Base-by-base conservation (phyloP, 2,888 invertebrate genomes). In the Kuschelorhynchus macadamiae region DNA sequence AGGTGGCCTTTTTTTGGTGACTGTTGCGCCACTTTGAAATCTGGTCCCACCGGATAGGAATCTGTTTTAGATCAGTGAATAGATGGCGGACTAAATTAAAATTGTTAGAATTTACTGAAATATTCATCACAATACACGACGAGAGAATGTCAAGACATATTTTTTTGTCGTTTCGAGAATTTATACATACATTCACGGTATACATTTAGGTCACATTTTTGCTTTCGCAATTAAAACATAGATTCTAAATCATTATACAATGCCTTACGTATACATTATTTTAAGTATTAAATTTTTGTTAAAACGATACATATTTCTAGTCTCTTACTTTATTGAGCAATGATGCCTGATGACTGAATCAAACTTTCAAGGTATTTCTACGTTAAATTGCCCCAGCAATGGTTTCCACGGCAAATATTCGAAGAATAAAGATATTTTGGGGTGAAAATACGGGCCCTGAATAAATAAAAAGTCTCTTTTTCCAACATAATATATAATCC, bases 1-100 rank as follows among this genome's bases (percentile, higher is more conserved):
- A 70, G 70, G 70, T 70, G 70, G 70, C 49, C 62, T 60, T 20
- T 65, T 70, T 66, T 66, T 46, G 70, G 65, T 52, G 57, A 56
- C 56, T 46, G 66, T 66, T 70, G 70, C 70, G 70, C 70, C 70
- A 70, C 70, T 70, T 70, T 65, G 62, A 62, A 56, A 66, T 65
- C 61, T 57, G 65, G 61, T 65, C 70, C 61, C 62, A 41, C 39
- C 70, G 65, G 61, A 70, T 66, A 70, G 66, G 70, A 65, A 70
- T 70, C 70, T 50, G 59, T 50, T 56, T 25, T 56, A 70, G 65
- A 66, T 65, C 44, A 25, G 9, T 39, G 65, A 56, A 61, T 65
- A 56, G 70, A 61, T 65, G 57, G 63, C 39, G 49, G 61, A 62
- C 61, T 70, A 70, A 61, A 70, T 70, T 70, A 70, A 70, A 70